Evolutionary conservation across 2,888 invertebrate genomes (phyloP).

Genomic region (Cactoblastis cactorum): DNA sequence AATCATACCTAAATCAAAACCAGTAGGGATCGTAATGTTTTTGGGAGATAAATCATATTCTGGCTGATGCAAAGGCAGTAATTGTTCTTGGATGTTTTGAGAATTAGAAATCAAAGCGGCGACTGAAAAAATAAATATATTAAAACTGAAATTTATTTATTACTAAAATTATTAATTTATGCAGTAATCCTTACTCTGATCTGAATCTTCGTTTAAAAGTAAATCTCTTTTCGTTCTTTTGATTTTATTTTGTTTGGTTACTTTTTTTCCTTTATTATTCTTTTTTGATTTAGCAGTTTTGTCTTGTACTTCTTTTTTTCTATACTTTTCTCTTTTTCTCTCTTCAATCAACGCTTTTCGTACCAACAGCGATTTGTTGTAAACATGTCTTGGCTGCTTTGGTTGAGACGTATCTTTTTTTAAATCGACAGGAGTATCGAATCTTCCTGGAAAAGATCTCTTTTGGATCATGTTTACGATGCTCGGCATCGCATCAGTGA

Average conservation of each 20-base stretch:
- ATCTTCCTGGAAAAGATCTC: not conserved
- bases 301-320: not conserved
- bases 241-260: not conserved
- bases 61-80: no score
- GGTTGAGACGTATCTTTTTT: not conserved
- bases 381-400: not conserved
- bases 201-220: not conserved
- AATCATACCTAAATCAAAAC: no score
- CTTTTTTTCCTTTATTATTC: not conserved
- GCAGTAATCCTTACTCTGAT: not conserved
- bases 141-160: no score
- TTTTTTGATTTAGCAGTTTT: not conserved
- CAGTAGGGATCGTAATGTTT: no score
- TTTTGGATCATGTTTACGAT: slow-evolving; percentile 5
- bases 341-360: not conserved
- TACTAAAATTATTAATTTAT: no score
- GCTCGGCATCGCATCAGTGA: not conserved
- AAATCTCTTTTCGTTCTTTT: not conserved
- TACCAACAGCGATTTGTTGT: not conserved
- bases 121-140: not conserved
- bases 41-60: no score
- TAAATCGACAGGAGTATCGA: not conserved
- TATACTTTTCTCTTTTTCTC: not conserved
- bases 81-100: no score
- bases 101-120: not conserved